phyloP scores from a whole-genome alignment of 2,797 vertebrate genomes.

The Myiotriccus ornatus region DNA sequence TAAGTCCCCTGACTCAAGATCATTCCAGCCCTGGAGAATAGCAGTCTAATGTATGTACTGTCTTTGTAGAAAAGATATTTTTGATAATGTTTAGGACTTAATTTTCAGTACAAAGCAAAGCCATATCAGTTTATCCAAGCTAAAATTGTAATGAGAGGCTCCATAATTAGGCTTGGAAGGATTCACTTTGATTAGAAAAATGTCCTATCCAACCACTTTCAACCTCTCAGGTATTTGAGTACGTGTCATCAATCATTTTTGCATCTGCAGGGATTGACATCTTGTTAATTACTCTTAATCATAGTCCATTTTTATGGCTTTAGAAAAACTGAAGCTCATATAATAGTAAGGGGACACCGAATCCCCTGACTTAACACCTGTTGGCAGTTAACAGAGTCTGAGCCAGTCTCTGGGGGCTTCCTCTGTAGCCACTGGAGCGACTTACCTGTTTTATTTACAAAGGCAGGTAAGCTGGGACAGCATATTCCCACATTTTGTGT shows the following conservation, averaged over 20 bases:
- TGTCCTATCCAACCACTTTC: neutral
- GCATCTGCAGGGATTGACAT: neutral
- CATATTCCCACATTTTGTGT: neutral
- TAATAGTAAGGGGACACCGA: neutral
- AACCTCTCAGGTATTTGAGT: neutral
- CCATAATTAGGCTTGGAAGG: neutral
- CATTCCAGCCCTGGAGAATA: neutral
- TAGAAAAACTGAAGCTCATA: neutral
- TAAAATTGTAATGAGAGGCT: neutral
- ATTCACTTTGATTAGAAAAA: neutral
- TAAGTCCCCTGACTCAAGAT: neutral
- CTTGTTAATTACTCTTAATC: neutral
- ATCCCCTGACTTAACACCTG: neutral
- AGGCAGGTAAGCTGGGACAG: neutral
- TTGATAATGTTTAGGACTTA: neutral
- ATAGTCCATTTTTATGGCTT: neutral
- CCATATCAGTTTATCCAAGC: neutral
- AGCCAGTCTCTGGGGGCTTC: neutral
- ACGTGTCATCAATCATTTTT: neutral
- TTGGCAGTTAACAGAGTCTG: neutral
- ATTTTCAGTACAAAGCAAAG: constrained; percentile 4
- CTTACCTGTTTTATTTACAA: neutral
- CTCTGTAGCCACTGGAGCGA: neutral
- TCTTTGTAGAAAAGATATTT: neutral
- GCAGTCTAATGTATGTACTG: neutral